Conservation (phyloP, 2,888 invertebrate genomes). For the Dendrolimus pini region DNA sequence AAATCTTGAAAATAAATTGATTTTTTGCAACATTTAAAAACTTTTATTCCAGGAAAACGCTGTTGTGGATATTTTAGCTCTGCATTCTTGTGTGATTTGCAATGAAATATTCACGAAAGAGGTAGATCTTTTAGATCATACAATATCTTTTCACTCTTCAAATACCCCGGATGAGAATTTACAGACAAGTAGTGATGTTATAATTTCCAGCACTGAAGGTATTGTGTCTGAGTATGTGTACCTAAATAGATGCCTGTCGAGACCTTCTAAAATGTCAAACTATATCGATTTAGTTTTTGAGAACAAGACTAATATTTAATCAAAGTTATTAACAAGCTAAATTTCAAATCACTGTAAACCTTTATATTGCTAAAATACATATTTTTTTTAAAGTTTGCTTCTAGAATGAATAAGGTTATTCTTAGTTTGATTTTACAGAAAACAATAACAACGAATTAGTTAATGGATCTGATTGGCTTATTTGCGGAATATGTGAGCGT, state of each 20-base stretch:
- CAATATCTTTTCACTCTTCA: conserved; percentile 55
- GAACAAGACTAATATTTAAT: too few species aligned
- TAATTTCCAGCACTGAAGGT: neutral
- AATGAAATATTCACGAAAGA: conserved; percentile 67
- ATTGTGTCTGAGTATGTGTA: neutral
- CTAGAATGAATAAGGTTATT: too few species aligned
- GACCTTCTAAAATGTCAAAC: too few species aligned
- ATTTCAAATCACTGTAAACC: too few species aligned
- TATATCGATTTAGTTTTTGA: too few species aligned
- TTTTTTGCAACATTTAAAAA: too few species aligned
- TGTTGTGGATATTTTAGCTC: conserved; percentile 51
- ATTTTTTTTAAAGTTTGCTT: too few species aligned
- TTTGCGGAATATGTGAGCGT: conserved; percentile 56
- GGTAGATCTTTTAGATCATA: conserved; percentile 58
- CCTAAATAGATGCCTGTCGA: too few species aligned
- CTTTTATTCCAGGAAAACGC: conserved; percentile 16
- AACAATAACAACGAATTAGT: conserved; percentile 28
- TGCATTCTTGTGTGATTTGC: conserved; percentile 62
- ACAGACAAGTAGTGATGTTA: neutral
- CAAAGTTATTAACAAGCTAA: too few species aligned
- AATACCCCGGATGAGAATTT: conserved; percentile 20
- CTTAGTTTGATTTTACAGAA: conserved; percentile 20
- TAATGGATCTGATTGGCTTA: conserved; percentile 60
- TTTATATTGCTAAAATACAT: too few species aligned
- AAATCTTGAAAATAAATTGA: too few species aligned